Conservation (phyloP, 2,113 vertebrate species). For the Cygnus atratus region DNA sequence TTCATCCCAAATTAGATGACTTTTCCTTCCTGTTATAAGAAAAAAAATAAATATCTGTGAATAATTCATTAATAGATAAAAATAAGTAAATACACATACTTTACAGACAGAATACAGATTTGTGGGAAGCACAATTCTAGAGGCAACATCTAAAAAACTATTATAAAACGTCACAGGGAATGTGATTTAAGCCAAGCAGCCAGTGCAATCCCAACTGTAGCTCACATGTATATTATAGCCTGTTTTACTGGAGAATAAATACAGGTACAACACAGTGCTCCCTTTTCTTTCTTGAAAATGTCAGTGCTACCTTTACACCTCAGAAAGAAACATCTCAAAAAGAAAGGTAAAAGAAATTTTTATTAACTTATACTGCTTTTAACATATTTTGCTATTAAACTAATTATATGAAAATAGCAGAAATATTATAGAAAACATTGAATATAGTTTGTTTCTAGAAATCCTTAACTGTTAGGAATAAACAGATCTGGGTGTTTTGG, state of each 20-base stretch:
- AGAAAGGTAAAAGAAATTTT: not conserved
- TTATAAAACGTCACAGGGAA: not conserved
- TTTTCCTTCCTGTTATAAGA: conserved; percentile 27
- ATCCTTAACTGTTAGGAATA: not conserved
- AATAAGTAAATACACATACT: not conserved
- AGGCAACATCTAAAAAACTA: not conserved
- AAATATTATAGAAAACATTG: not conserved
- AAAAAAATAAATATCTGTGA: not conserved
- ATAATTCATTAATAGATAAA: not conserved
- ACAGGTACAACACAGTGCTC: not conserved
- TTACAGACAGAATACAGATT: not conserved
- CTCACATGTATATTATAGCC: not conserved
- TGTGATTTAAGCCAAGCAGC: not conserved
- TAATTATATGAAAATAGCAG: not conserved
- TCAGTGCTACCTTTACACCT: not conserved
- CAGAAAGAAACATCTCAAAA: not conserved
- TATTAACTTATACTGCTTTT: not conserved
- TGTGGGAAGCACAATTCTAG: not conserved
- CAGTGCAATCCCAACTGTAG: not conserved
- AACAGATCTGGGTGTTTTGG: not conserved
- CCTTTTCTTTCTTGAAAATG: not conserved
- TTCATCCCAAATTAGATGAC: conserved; percentile 46
- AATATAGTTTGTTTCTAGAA: not conserved
- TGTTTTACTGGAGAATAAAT: not conserved
- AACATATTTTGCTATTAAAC: not conserved